Conservation (phyloP, 2,113 vertebrate genomes). For the Microtus montanus region DNA sequence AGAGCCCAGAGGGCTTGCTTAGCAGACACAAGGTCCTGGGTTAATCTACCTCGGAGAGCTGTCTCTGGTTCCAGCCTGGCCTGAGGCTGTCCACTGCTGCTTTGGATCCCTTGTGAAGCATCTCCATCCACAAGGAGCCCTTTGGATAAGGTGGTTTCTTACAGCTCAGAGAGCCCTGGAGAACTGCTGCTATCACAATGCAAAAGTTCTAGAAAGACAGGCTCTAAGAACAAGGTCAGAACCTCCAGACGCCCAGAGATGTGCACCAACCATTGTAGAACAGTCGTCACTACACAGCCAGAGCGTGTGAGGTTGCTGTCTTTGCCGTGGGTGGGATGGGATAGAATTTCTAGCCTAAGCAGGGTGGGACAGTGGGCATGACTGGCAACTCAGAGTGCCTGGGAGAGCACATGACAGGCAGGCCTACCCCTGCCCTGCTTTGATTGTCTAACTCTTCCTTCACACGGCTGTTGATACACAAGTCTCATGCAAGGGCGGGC, state of each 20-base stretch:
- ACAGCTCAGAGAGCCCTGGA: neutral
- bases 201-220: neutral
- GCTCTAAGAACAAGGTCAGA: neutral
- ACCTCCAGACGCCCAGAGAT: neutral
- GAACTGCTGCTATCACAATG: neutral
- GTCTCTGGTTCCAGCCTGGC: neutral
- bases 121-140: neutral
- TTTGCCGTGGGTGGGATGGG: accelerated
- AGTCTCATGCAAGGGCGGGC: neutral
- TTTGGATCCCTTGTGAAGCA: neutral
- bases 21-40: neutral
- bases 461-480: neutral
- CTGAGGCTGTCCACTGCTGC: neutral
- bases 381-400: too few relatives aligned
- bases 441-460: neutral
- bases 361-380: accelerated
- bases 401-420: neutral
- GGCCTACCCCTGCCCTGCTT: neutral
- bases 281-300: accelerated
- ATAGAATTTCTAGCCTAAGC: neutral
- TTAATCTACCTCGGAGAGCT: neutral
- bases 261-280: neutral
- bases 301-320: neutral
- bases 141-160: neutral
- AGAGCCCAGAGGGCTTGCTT: neutral